Base-by-base conservation (phyloP, 2,888 invertebrate species). In the Noctua comes region DNA sequence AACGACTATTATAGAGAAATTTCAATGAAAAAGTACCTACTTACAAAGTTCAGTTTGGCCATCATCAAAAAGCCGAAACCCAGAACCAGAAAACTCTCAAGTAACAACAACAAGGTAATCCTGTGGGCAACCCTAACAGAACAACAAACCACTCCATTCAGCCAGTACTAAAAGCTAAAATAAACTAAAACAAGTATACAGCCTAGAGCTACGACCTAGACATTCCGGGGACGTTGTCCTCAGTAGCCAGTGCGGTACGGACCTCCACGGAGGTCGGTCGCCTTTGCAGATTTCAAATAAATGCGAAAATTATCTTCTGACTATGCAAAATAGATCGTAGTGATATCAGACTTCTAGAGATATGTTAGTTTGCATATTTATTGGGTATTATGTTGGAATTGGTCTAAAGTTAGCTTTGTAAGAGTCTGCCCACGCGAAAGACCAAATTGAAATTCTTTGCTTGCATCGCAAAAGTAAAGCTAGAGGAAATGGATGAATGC, bases 171-270 rank as follows among this genome's bases (percentile, higher is more conserved):
- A 66, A 54, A 71, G 57, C 10, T 62, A 68, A 86, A 84, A 82
- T 81, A 83, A 82, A 80, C 24, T 77, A 48, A 73, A 83, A 79
- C 78, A 64, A 82, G 54, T 68, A 72, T 51, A 36, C 71, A 76
- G 74, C 79, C 80, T 83, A 86, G 73, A 83, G 84, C 57, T 76
- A 1, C 83, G 88, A 86, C 89, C 89, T 90, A 90, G 88, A 90
- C 90, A 87, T 90, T 86, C 87, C 70, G 87, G 72, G 88, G 85
- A 85, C 88, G 88, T 89, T 92, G 90, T 90, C 86, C 87, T 89
- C 87, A 79, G 77, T 83, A 79, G 75, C 68, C 48, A 78, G 82
- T 84, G 68, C 18, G 48, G 51, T 13, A 40, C 76, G 51, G 76
- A 80, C 88, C 84, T 86, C 81, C 57, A 59, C 54, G 59, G 86